Base-by-base conservation (phyloP, 2,113 vertebrate genomes). In the Aptenodytes forsteri region DNA sequence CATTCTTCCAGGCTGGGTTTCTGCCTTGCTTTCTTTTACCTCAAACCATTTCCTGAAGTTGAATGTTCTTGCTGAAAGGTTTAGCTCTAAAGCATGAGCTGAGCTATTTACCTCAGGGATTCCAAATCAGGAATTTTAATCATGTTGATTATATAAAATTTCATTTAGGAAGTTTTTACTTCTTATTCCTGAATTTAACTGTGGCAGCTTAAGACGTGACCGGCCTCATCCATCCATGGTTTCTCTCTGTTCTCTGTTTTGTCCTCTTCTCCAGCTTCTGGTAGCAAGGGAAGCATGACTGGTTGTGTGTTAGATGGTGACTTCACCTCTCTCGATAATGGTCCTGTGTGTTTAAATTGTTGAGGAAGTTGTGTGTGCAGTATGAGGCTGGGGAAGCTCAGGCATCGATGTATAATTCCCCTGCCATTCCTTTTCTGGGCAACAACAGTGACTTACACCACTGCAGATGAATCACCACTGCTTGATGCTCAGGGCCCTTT, bases 61-160 rank as follows among this genome's bases (percentile, higher is more conserved):
- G 89, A 85, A 86, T 15, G 3, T 75, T 92, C 79, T 88, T 92
- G 65, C 83, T 78, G 73, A 30, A 88, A 83, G 16, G 14, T 66
- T 92, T 85, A 62, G 19, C 38, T 85, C 23, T 81, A 36, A 73
- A 44, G 20, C 50, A 81, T 21, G 15, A 81, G 10, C 21, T 2
- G 17, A 92, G 38, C 34, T 84, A 32, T 75, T 88, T 79, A 93
- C 50, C 47, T 71, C 16, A 62, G 59, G 23, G 42, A 79, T 85
- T 87, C 47, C 52, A 89, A 93, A 93, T 38, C 34, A 87, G 55
- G 55, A 93, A 64, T 93, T 89, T 95, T 87, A 93, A 87, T 87
- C 23, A 72, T 0, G 3, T 52, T 69, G 65, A 72, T 78, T 94
- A 32, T 67, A 84, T 79, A 44, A 72, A 19, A 85, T 94, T 87